Base-by-base conservation (phyloP, 2,888 invertebrate genomes). In the Rosalia funebris region DNA sequence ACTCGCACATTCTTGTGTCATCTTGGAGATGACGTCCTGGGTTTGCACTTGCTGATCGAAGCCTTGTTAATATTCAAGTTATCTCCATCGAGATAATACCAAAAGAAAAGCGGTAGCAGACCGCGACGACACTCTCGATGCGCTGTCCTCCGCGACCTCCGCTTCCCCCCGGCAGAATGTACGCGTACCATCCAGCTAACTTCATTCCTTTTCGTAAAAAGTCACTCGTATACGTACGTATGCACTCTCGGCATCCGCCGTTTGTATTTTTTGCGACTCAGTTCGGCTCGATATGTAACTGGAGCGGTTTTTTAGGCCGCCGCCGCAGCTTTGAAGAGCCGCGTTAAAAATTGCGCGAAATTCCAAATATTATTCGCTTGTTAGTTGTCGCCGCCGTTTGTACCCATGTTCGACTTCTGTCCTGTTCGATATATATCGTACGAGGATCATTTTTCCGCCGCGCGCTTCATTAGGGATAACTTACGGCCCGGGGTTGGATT, bases 291-390 rank as follows among this genome's bases (percentile, higher is more conserved):
- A 80, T 80, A 81, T 79, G 79, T 78, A 80, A 80, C 79, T 81
- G 75, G 80, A 79, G 79, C 80, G 79, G 76, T 75, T 77, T 78
- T 79, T 78, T 74, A 66, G 60, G 55, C 66, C 58, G 64, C 63
- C 68, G 71, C 69, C 63, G 70, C 63, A 66, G 68, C 81, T 81
- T 82, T 82, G 80, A 80, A 75, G 69, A 77, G 71, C 81, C 81
- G 81, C 81, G 77, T 79, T 81, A 82, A 82, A 82, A 82, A 82
- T 82, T 77, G 80, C 75, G 79, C 80, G 80, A 82, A 81, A 82
- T 82, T 81, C 80, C 81, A 81, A 82, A 82, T 81, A 82, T 81
- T 81, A 78, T 75, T 75, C 78, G 79, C 80, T 81, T 79, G 80
- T 81, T 81, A 81, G 79, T 75, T 75, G 77, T 76, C 71, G 73